Percentiles rank a stretch among this genome's conserved stretches.
Conservation (phyloP, 2,113 vertebrate genomes). For the Ictalurus punctatus region DNA sequence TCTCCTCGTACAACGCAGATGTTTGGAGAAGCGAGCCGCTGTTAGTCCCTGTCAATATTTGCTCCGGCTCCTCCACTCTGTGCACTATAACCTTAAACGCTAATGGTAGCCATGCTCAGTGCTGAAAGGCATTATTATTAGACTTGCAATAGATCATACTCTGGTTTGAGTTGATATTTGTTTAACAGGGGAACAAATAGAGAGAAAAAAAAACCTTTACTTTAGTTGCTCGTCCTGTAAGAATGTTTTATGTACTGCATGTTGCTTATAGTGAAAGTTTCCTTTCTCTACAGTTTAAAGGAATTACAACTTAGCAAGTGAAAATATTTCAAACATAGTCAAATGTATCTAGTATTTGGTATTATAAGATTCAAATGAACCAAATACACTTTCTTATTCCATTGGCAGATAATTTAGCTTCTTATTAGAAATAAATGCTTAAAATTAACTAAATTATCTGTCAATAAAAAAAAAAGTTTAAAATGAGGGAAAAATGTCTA, state of each 20-base stretch:
- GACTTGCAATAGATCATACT: constrained; percentile 16
- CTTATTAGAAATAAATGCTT: too few relatives aligned
- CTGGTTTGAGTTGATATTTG: constrained; percentile 11
- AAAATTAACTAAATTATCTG: background rate
- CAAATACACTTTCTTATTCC: background rate
- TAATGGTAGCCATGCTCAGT: constrained; percentile 9
- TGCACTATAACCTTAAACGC: background rate
- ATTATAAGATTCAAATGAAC: background rate
- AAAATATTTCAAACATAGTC: background rate
- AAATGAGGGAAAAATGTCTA: background rate
- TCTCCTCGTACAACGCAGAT: constrained; percentile 20
- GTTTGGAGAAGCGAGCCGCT: constrained; percentile 40
- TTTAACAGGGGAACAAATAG: background rate
- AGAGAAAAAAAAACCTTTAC: too few relatives aligned
- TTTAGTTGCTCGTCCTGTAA: background rate
- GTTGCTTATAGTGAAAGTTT: background rate
- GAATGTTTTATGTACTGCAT: background rate
- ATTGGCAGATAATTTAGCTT: too few relatives aligned
- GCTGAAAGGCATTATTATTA: constrained; percentile 3
- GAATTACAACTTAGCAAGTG: background rate
- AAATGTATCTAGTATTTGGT: background rate
- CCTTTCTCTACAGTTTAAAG: background rate
- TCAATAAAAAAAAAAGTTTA: background rate
- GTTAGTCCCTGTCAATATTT: constrained; percentile 44
- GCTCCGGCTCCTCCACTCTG: constrained; percentile 4